A percentile compares a stretch with the other conserved stretches of the same genome.
phyloP scores from a whole-genome alignment of 1,140 invertebrate species.

The Wiebesia pumilae region DNA sequence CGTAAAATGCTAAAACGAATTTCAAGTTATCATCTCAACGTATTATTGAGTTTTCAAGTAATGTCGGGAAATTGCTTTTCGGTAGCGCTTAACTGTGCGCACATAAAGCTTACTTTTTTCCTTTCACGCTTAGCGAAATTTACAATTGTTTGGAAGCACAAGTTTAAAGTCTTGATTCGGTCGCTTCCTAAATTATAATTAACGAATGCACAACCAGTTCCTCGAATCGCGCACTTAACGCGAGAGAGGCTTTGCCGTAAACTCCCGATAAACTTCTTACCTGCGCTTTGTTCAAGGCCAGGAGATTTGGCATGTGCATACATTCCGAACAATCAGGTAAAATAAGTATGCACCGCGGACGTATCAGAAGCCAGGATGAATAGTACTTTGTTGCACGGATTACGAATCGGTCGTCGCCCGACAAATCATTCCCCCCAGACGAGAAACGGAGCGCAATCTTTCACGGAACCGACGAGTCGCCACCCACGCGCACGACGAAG shows the following conservation, averaged over 20 bases:
- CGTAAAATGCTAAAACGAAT: neutral
- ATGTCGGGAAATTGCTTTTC: neutral
- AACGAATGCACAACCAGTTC: neutral
- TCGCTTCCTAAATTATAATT: neutral
- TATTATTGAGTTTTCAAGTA: neutral
- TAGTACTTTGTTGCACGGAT: too few relatives aligned
- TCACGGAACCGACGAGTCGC: neutral
- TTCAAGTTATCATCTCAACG: neutral
- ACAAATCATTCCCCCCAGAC: too few relatives aligned
- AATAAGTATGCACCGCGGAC: too few relatives aligned
- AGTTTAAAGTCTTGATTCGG: neutral
- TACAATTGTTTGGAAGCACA: neutral
- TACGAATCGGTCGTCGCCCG: too few relatives aligned
- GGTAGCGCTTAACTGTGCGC: too few relatives aligned
- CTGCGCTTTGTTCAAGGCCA: neutral
- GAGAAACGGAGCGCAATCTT: too few relatives aligned
- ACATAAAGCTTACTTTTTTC: neutral
- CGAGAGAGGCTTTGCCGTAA: neutral
- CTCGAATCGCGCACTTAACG: neutral
- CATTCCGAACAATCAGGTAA: too few relatives aligned
- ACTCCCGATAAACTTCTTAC: neutral
- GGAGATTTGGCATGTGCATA: neutral
- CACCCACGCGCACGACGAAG: neutral
- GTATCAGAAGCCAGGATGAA: too few relatives aligned
- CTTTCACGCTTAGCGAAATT: neutral